Percentiles rank a stretch among this genome's conserved stretches.
These are phyloP conservation scores for Lagodon rhomboides DNA, from an alignment of 2,797 vertebrate genomes.

Conservation along the genomic window DNA sequence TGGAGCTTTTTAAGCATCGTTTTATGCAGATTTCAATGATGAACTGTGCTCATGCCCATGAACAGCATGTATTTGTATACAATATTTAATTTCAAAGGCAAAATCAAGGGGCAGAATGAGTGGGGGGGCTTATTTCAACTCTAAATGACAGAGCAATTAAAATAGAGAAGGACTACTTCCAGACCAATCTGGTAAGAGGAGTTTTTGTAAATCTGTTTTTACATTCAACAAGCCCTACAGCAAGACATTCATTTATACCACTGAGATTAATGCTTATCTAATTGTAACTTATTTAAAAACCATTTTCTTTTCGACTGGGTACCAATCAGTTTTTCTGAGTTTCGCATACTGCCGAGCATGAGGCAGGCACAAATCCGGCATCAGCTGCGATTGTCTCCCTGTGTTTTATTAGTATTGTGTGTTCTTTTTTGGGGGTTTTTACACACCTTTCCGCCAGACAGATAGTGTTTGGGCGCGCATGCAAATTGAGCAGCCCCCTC, in stretches of 20 bases:
- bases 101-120: constrained; percentile 80
- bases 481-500: constrained; percentile 42
- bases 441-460: constrained; percentile 32
- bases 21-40: constrained; percentile 84
- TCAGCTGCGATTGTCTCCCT: constrained; percentile 56
- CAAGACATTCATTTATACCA: constrained; percentile 91
- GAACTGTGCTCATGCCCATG: constrained; percentile 78
- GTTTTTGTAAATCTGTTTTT: constrained; percentile 91
- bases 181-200: constrained; percentile 88
- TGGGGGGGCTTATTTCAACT: constrained; percentile 80
- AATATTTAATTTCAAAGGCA: constrained; percentile 86
- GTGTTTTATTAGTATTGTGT: constrained; percentile 11
- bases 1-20: constrained; percentile 81
- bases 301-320: constrained; percentile 90
- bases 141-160: constrained; percentile 90
- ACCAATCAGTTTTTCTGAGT: constrained; percentile 87
- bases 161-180: constrained; percentile 85
- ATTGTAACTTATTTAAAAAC: constrained; percentile 94
- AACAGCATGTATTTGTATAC: constrained; percentile 85
- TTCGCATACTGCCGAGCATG: constrained; percentile 70
- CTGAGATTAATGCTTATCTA: constrained; percentile 93
- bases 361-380: constrained; percentile 65
- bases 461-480: constrained; percentile 31
- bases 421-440: constrained; percentile 29
- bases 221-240: constrained; percentile 92